Conservation (phyloP, 2,797 vertebrate genomes). For the Erethizon dorsatum region DNA sequence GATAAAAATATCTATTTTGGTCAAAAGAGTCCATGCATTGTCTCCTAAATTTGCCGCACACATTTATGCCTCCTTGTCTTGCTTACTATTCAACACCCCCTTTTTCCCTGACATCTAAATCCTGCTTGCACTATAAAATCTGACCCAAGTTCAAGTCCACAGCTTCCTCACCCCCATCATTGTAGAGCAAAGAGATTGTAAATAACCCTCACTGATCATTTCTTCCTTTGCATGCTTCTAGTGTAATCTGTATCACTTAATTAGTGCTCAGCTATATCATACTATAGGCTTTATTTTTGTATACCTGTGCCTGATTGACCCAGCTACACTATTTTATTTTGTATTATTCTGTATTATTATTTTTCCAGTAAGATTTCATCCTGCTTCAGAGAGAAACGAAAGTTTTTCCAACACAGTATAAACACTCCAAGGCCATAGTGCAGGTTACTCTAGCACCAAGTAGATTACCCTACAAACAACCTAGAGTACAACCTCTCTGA, state of each 20-base stretch:
- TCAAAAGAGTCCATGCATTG: constrained; percentile 30
- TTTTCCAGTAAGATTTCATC: constrained; percentile 44
- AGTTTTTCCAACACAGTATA: background rate
- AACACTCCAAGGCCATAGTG: background rate
- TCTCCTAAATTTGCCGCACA: background rate
- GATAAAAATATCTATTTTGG: constrained; percentile 25
- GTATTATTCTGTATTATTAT: constrained; percentile 28
- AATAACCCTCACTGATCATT: background rate
- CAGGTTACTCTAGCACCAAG: background rate
- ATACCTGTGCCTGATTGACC: background rate
- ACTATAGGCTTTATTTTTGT: background rate
- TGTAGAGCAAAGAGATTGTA: constrained; percentile 20
- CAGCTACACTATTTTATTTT: background rate
- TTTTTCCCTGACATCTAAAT: background rate
- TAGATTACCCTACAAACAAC: background rate
- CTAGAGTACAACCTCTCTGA: background rate
- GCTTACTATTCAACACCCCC: background rate
- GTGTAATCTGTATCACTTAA: constrained; percentile 7
- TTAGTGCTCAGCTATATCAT: background rate
- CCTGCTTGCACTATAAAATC: background rate
- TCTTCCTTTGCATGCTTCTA: constrained; percentile 27
- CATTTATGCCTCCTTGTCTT: background rate
- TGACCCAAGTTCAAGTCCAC: background rate
- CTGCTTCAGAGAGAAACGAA: constrained; percentile 19
- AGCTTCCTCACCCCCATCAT: background rate